Evolutionary conservation across 2,888 invertebrate genomes (phyloP), one percentile per base, ranked within the genome.

Genomic region (Incurvaria masculella): DNA sequence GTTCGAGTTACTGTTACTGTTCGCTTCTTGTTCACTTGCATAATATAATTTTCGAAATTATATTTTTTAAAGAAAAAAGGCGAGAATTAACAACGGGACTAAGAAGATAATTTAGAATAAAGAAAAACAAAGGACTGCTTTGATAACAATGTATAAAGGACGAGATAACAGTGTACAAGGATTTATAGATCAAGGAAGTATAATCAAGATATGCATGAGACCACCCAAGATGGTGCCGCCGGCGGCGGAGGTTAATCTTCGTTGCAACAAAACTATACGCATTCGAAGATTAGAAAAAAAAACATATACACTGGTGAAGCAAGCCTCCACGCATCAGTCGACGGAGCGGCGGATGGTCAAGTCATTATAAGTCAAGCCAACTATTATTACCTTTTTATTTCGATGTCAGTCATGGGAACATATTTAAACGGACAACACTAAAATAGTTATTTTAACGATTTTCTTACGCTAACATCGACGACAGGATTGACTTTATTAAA

Each of bases 351-450:
- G n/a, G n/a, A n/a, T n/a, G n/a, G n/a, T n/a, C n/a, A n/a, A n/a
- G n/a, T n/a, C n/a, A n/a, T n/a, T n/a, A 33, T 8, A 33, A 33
- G 14, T 33, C 14, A 33, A 8, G 14, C 33, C 14, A n/a, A 33
- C 14, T 33, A 33, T 33, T 33, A 33, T 33, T 14, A 4, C 5
- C 23, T 33, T 23, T 23, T 23, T 23, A 23, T 23, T 23, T 23
- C 4, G 23, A 23, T 23, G 10, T 23, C 23, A 23, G 23, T 23
- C 23, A 23, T 23, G 23, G 23, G 23, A 23, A 23, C 10, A 10
- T 23, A 4, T 23, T 23, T 10, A 23, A 23, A 23, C 23, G 23
- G 23, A 75, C 72, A 70, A 68, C 66, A 66, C 66, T 69, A 72
- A 72, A 73, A 75, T 74, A 61, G 72, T 57, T 42, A 42, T 18